Conservation (phyloP, 2,113 vertebrate genomes). For the Melanerpes aurifrons region DNA sequence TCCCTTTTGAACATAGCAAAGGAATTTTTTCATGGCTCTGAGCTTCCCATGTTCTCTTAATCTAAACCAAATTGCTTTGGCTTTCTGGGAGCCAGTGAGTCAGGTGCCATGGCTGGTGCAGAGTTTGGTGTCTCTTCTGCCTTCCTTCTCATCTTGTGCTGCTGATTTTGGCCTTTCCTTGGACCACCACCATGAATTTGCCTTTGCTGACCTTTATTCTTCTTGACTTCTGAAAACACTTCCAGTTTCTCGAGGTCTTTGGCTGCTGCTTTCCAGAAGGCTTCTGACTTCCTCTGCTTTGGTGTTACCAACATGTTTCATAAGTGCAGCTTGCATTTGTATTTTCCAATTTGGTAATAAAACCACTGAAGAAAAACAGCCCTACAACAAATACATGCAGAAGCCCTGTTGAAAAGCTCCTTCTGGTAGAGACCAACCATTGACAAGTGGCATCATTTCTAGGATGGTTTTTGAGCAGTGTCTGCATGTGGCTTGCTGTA, state of each 20-base stretch:
- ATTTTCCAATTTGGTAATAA: neutral
- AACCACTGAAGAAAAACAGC: neutral
- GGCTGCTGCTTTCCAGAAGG: neutral
- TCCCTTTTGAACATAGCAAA: neutral
- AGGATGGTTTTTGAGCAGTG: neutral
- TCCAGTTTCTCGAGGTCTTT: neutral
- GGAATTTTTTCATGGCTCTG: neutral
- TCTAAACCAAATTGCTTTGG: neutral
- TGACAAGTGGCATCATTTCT: fast-evolving
- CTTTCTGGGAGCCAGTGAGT: fast-evolving
- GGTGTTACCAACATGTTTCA: neutral
- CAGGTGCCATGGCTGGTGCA: neutral
- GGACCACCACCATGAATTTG: fast-evolving
- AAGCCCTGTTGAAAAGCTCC: neutral
- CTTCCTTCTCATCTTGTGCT: neutral
- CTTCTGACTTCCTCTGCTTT: fast-evolving
- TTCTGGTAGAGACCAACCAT: neutral
- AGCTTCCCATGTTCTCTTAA: fast-evolving
- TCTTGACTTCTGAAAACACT: neutral
- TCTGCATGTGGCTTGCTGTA: neutral
- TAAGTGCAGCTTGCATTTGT: fast-evolving
- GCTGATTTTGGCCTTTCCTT: neutral
- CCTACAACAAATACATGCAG: neutral
- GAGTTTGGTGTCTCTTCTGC: neutral
- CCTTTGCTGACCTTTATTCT: neutral